phyloP scores from a whole-genome alignment of 2,113 vertebrate species.

The Calidris pugnax region DNA sequence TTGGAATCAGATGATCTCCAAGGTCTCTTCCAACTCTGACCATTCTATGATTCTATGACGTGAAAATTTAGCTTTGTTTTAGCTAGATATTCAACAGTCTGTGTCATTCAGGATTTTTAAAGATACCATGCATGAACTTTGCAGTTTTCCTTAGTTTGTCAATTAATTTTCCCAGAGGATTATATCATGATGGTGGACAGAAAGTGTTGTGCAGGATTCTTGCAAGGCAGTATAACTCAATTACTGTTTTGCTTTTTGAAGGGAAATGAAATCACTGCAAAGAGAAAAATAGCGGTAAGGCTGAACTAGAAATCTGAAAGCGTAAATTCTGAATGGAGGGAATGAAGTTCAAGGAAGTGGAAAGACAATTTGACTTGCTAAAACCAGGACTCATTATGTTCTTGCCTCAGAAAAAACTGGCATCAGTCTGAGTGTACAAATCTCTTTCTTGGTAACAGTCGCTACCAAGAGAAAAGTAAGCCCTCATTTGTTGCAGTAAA shows the following conservation, averaged over 20 bases:
- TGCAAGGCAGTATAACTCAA: not conserved
- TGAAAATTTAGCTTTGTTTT: not conserved
- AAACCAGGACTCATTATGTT: not conserved
- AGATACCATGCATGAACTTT: not conserved
- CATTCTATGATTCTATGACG: not conserved
- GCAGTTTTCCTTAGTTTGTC: not conserved
- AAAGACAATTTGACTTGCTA: not conserved
- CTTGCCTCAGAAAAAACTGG: not conserved
- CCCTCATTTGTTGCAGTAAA: not conserved
- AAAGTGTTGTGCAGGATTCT: not conserved
- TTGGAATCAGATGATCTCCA: not conserved
- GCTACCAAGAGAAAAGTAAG: not conserved
- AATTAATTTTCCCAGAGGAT: not conserved
- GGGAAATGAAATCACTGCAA: not conserved
- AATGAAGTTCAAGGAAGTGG: not conserved
- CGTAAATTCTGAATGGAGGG: not conserved
- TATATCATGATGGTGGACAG: not conserved
- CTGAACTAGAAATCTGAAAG: not conserved
- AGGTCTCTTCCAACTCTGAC: not conserved
- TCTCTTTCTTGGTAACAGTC: not conserved
- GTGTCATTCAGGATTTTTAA: not conserved
- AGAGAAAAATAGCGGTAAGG: not conserved
- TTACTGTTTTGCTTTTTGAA: not conserved
- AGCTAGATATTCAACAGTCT: not conserved
- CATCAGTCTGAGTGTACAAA: not conserved